phyloP scores from a whole-genome alignment of 2,888 invertebrate genomes.

The Psylliodes chrysocephalus region DNA sequence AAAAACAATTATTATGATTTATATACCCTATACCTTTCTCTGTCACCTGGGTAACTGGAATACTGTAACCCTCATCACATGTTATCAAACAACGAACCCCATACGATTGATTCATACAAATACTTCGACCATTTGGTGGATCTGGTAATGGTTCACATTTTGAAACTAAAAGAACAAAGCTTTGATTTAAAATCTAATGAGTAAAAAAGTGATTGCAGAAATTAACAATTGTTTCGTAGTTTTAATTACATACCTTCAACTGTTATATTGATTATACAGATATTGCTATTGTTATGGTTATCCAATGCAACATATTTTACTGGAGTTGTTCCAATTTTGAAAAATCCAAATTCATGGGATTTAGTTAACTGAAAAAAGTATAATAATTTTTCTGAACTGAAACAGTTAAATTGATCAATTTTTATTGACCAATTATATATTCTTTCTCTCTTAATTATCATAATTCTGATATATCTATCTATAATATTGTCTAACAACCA shows the following conservation, averaged over 20 bases:
- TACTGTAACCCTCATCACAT: slow-evolving; percentile 72
- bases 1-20: too few relatives aligned
- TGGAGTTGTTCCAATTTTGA: slow-evolving; percentile 68
- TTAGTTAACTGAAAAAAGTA: slow-evolving; percentile 56
- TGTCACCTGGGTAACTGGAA: slow-evolving; percentile 60
- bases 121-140: slow-evolving; percentile 57
- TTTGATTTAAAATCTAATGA: too few relatives aligned
- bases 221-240: neutral
- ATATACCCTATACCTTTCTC: slow-evolving; percentile 44
- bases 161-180: slow-evolving; percentile 53
- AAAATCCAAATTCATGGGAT: slow-evolving; percentile 64
- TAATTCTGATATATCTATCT: too few relatives aligned
- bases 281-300: slow-evolving; percentile 68
- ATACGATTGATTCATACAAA: slow-evolving; percentile 53
- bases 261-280: slow-evolving; percentile 70
- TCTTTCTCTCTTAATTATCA: too few relatives aligned
- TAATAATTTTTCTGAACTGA: too few relatives aligned
- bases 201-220: too few relatives aligned
- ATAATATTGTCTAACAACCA: too few relatives aligned
- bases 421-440: too few relatives aligned
- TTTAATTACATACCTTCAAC: slow-evolving; percentile 65
- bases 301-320: slow-evolving; percentile 72
- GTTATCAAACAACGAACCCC: slow-evolving; percentile 66
- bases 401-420: too few relatives aligned
- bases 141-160: slow-evolving; percentile 56